These are phyloP conservation scores for Misgurnus mizolepis DNA, from an alignment of 2,113 vertebrate species.

Conservation along the genomic window DNA sequence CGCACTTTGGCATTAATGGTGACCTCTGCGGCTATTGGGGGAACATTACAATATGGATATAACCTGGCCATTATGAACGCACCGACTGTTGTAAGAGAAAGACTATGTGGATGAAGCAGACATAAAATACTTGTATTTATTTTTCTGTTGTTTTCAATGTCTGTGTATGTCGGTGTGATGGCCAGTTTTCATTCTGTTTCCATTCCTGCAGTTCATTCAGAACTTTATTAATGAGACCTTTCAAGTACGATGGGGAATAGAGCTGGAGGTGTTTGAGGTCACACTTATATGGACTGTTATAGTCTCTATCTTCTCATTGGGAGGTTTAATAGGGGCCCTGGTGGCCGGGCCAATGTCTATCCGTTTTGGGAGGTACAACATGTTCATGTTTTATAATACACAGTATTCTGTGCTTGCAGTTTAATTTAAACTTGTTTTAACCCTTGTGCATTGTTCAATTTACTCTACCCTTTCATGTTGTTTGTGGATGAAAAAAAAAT, in stretches of 20 bases:
- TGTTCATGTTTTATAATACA: background rate
- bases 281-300: conserved; percentile 88
- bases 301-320: conserved; percentile 84
- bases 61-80: conserved; percentile 91
- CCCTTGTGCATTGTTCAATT: no score
- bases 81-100: conserved; percentile 77
- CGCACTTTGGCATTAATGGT: conserved; percentile 80
- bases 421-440: background rate
- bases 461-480: no score
- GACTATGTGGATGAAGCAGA: background rate
- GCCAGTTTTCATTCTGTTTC: conserved; percentile 4
- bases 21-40: conserved; percentile 84
- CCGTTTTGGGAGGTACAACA: conserved; percentile 79
- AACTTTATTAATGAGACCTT: conserved; percentile 83
- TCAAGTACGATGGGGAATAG: conserved; percentile 70
- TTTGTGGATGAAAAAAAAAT: no score
- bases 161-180: background rate
- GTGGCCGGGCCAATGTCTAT: conserved; percentile 86
- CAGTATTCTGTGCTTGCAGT: background rate
- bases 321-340: conserved; percentile 81
- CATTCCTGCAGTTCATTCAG: conserved; percentile 80
- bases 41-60: conserved; percentile 91
- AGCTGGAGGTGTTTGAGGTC: conserved; percentile 72
- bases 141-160: background rate
- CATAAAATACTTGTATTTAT: background rate